Evolutionary conservation across 2,797 vertebrate species (phyloP).

Genomic region (Acanthurus tractus): DNA sequence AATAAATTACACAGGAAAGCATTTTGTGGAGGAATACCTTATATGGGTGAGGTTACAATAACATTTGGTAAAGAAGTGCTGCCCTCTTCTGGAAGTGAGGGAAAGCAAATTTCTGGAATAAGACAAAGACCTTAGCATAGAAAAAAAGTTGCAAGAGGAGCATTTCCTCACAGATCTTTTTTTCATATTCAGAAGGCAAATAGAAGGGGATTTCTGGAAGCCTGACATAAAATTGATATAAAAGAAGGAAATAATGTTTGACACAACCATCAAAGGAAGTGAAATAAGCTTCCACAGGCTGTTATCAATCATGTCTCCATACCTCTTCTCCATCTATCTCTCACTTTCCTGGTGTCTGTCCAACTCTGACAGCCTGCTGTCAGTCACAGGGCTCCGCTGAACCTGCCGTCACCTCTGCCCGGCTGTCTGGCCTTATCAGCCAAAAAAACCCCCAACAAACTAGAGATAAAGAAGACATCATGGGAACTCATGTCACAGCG

Average conservation of each 20-base stretch:
- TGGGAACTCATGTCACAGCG: conserved; percentile 44
- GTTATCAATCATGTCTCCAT: conserved; percentile 16
- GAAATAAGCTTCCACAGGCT: conserved; percentile 19
- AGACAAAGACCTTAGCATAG: not conserved
- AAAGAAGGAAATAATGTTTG: conserved; percentile 16
- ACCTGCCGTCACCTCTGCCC: conserved; percentile 15
- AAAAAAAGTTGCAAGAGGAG: not conserved
- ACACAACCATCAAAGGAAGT: conserved; percentile 22
- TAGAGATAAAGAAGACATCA: conserved; percentile 47
- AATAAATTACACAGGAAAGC: conserved; percentile 33
- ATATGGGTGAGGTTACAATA: conserved; percentile 8
- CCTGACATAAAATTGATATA: conserved; percentile 11
- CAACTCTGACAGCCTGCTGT: conserved; percentile 53
- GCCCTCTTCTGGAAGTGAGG: conserved; percentile 79
- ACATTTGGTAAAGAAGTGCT: conserved; percentile 75
- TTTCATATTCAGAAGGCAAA: not conserved
- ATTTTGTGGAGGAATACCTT: conserved; percentile 12
- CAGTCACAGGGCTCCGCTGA: conserved; percentile 41
- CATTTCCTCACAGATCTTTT: not conserved
- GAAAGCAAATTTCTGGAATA: conserved; percentile 20
- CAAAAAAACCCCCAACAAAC: conserved; percentile 19
- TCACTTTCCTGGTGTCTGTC: conserved; percentile 32
- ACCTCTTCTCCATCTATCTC: conserved; percentile 18
- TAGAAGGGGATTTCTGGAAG: not conserved
- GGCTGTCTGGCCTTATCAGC: conserved; percentile 28